Evolutionary conservation across 1,140 invertebrate genomes (phyloP).

Genomic region (Paramacrobiotus metropolitanus): DNA sequence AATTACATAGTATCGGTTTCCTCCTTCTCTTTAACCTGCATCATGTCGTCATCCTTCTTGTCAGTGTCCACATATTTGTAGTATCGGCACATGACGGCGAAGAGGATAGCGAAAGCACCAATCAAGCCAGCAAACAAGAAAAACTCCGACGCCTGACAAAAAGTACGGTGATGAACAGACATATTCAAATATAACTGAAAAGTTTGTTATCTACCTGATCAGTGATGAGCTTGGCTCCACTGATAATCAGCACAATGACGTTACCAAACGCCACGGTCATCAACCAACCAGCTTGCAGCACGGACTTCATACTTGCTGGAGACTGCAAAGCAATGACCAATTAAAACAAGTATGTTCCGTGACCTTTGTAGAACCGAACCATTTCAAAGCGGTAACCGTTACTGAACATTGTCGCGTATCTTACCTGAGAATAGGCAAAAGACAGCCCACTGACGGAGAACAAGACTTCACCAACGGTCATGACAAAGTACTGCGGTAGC

Average conservation of each 20-base stretch:
- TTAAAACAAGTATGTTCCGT: too few species aligned
- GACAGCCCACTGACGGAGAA: conserved; percentile 73
- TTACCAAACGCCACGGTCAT: conserved; percentile 74
- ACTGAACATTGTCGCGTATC: too few species aligned
- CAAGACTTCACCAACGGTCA: conserved; percentile 60
- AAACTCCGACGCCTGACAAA: conserved; percentile 51
- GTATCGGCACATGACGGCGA: conserved; percentile 40
- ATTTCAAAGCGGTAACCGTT: too few species aligned
- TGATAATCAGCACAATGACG: conserved; percentile 60
- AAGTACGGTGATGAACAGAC: conserved; percentile 9
- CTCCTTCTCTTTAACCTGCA: too few species aligned
- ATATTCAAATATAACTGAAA: not conserved
- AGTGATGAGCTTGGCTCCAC: conserved; percentile 36
- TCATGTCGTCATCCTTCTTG: too few species aligned
- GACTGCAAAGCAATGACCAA: conserved; percentile 35
- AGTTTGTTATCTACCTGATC: conserved; percentile 29
- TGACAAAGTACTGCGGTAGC: conserved; percentile 59
- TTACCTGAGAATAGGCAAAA: conserved; percentile 55
- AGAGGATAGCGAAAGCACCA: conserved; percentile 52
- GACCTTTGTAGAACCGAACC: too few species aligned
- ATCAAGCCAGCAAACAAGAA: conserved; percentile 66
- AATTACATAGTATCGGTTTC: too few species aligned
- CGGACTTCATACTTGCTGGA: conserved; percentile 67
- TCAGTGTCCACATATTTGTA: conserved; percentile 26
- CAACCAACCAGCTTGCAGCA: conserved; percentile 58